Percentiles rank a stretch among this genome's conserved stretches.
phyloP scores from a whole-genome alignment of 2,888 invertebrate genomes.

The Andrena bicolor region DNA sequence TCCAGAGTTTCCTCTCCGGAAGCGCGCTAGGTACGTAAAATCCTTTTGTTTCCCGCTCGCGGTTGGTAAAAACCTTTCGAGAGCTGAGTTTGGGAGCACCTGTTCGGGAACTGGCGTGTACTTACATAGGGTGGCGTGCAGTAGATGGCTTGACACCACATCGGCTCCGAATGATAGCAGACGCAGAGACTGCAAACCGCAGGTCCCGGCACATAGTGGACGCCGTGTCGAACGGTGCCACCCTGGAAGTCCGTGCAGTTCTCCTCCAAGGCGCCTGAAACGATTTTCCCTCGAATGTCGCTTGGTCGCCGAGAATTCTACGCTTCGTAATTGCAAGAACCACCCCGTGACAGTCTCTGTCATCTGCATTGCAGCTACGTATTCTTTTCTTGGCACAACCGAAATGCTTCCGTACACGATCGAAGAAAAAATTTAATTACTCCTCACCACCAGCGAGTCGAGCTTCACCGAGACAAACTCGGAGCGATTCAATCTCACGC shows the following conservation, averaged over 20 bases:
- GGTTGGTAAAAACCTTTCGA: neutral
- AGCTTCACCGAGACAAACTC: too few relatives aligned
- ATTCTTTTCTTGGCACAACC: neutral
- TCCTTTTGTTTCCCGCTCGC: neutral
- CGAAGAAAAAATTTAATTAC: too few relatives aligned
- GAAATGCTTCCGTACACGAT: too few relatives aligned
- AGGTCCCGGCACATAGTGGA: conserved; percentile 93
- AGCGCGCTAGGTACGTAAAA: neutral
- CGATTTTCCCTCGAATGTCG: neutral
- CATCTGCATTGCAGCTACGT: conserved; percentile 22
- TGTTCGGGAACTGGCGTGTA: conserved; percentile 67
- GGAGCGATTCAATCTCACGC: too few relatives aligned
- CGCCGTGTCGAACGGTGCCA: conserved; percentile 91
- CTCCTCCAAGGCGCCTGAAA: conserved; percentile 89
- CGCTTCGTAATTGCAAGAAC: neutral
- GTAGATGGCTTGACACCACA: conserved; percentile 95
- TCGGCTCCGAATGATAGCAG: conserved; percentile 93
- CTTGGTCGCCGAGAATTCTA: neutral
- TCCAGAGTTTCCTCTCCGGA: neutral
- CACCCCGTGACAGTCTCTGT: neutral
- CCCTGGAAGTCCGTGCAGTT: conserved; percentile 95
- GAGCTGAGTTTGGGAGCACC: neutral
- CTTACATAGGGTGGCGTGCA: conserved; percentile 95
- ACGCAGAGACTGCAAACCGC: conserved; percentile 94
- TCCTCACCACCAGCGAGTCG: too few relatives aligned